A percentile compares a stretch with the other conserved stretches of the same genome.
Conservation (phyloP, 37 sponge, comb jelly and placozoan species). For the Eunapius fragilis region DNA sequence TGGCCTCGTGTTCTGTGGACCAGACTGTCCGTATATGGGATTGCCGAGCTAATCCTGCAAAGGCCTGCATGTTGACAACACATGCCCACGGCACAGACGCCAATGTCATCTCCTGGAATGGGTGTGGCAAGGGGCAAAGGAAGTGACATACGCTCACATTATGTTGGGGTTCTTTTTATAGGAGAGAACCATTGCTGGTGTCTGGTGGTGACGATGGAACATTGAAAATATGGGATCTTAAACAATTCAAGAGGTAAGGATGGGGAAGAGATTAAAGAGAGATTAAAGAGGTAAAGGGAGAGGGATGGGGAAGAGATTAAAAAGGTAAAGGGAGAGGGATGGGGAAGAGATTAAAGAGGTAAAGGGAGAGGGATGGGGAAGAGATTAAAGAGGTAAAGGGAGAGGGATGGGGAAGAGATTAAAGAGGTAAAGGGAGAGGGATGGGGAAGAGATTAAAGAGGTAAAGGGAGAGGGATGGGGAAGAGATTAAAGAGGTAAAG, state of each 20-base stretch:
- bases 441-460: too few species aligned
- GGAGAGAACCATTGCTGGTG: constrained; percentile 79
- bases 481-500: too few species aligned
- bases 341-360: too few species aligned
- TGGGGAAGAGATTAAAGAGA: not conserved
- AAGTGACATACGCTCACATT: not conserved
- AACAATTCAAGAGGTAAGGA: constrained; percentile 74
- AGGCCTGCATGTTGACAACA: constrained; percentile 95
- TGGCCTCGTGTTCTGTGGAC: constrained; percentile 95
- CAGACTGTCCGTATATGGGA: constrained; percentile 93
- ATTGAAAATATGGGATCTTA: constrained; percentile 95
- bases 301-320: too few species aligned
- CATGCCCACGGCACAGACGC: constrained; percentile 94
- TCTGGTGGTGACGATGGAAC: constrained; percentile 98
- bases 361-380: too few species aligned
- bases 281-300: too few species aligned
- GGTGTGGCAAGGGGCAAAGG: not conserved
- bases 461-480: too few species aligned
- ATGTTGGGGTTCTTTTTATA: not conserved
- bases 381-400: too few species aligned
- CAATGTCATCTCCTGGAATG: constrained; percentile 98
- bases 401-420: too few species aligned
- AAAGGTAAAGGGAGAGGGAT: too few species aligned
- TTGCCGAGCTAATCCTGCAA: constrained; percentile 73
- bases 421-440: too few species aligned